phyloP scores from a whole-genome alignment of 2,888 invertebrate genomes.

The Rhyacophila evoluta region DNA sequence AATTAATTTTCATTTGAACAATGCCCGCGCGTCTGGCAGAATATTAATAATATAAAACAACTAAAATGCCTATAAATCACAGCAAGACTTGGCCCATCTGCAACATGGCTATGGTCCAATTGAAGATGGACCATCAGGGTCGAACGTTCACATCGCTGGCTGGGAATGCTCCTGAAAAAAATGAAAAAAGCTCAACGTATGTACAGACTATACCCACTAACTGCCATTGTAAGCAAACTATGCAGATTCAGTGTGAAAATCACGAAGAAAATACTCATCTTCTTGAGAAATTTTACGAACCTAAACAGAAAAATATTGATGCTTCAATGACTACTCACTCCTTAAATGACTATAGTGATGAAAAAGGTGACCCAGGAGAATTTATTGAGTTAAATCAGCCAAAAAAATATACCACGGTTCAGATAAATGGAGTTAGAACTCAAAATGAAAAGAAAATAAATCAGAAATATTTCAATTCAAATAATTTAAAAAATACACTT shows the following conservation, averaged over 20 bases:
- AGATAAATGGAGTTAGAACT: neutral
- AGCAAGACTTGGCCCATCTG: constrained; percentile 65
- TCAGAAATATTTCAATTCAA: neutral
- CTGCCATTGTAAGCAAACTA: constrained; percentile 38
- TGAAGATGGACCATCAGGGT: constrained; percentile 61
- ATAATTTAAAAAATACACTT: neutral
- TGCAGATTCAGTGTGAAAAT: constrained; percentile 23
- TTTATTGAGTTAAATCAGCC: neutral
- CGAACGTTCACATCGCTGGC: constrained; percentile 61
- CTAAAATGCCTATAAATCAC: constrained; percentile 59
- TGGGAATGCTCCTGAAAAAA: constrained; percentile 51
- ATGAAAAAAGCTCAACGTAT: constrained; percentile 41
- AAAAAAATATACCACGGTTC: neutral
- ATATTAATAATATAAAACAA: constrained; percentile 20
- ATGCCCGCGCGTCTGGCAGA: neutral
- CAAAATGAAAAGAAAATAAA: neutral
- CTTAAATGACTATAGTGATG: neutral
- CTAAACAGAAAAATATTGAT: neutral
- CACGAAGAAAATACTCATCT: constrained; percentile 27
- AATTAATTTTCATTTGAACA: constrained; percentile 44
- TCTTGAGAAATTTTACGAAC: neutral
- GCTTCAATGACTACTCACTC: neutral
- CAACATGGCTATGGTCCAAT: constrained; percentile 62
- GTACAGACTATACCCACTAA: constrained; percentile 41
- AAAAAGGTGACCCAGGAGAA: neutral